Evolutionary conservation across 1,140 invertebrate species (phyloP), one percentile per base, ranked within the genome.

Genomic region (Thereuonema tuberculata): DNA sequence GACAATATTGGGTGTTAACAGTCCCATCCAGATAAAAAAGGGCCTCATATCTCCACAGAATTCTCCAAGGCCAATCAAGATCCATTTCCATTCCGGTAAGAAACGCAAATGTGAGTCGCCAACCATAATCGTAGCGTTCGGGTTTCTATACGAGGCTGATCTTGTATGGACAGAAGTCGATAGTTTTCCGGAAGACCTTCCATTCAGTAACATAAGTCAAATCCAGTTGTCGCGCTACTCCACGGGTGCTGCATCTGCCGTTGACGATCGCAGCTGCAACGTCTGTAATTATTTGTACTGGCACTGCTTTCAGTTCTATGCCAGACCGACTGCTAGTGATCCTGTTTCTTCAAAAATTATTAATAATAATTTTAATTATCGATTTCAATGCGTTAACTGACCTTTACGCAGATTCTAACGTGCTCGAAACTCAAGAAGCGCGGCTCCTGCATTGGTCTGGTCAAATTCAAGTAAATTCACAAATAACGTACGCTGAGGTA

Each of bases 151-250:
- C 3, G 31, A 5, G 25, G 47, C 24, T 58, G 12, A 58, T 58
- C 31, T 49, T 58, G 57, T 58, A 58, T 58, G 46, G 24, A 26
- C 47, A 49, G 57, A 49, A 58, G 46, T 58, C 15, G n/a, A 58
- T 37, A 49, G 49, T 25, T 49, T 29, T 58, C 56, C 3, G 15
- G 20, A 58, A 58, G 24, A 58, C 23, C 48, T 49, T 49, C 43
- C 47, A 58, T 49, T 27, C 46, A 21, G 25, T 37, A 37, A 37
- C 17, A 37, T 37, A 5, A 37, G 5, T 37, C 31, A 37, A 5
- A 37, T 37, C 17, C 31, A 37, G 31, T 37, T 37, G 31, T 9
- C 17, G 31, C 31, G 17, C 31, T 37, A 5, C 17, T 5, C 31
- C n/a, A n/a, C n/a, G n/a, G n/a, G n/a, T n/a, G n/a, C n/a, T n/a